A percentile compares a stretch with the other conserved stretches of the same genome.
Evolutionary conservation across 2,888 invertebrate species (phyloP).

Genomic region (Ligdia adustata): DNA sequence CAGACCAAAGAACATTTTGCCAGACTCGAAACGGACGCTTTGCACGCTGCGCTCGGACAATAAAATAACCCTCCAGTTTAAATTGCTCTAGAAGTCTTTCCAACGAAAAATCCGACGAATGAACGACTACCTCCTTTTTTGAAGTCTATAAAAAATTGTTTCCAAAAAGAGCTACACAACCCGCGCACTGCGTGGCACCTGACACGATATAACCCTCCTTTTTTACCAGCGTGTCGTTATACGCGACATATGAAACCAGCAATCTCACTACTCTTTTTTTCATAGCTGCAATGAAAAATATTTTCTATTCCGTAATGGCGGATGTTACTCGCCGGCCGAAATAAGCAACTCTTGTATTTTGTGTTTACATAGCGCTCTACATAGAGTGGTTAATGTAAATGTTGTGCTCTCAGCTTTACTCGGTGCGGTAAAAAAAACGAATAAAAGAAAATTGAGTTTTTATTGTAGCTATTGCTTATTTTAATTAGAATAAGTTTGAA

Average conservation of each 20-base stretch:
- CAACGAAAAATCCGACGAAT: slow-evolving; percentile 13
- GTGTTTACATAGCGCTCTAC: slow-evolving; percentile 3
- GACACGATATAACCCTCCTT: slow-evolving; percentile 43
- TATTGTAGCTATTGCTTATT: neutral
- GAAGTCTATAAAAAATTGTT: too few species aligned
- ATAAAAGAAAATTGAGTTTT: neutral
- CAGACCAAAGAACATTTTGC: too few species aligned
- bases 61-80: too few species aligned
- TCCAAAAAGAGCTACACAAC: slow-evolving; percentile 6
- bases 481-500: neutral
- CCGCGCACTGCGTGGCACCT: slow-evolving; percentile 31
- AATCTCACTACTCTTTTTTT: slow-evolving; percentile 36
- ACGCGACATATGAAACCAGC: slow-evolving; percentile 39
- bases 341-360: slow-evolving; percentile 20
- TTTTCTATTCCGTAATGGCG: slow-evolving; percentile 41
- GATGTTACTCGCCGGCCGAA: slow-evolving; percentile 30
- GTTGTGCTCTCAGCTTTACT: neutral
- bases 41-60: too few species aligned
- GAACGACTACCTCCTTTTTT: too few species aligned
- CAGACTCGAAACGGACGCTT: too few species aligned
- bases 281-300: slow-evolving; percentile 34
- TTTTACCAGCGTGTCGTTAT: slow-evolving; percentile 43
- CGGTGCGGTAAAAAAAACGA: neutral
- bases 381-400: slow-evolving; percentile 7
- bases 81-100: too few species aligned